These are phyloP conservation scores for Piezodorus guildinii DNA, from an alignment of 1,140 invertebrate genomes.

Conservation along the genomic window DNA sequence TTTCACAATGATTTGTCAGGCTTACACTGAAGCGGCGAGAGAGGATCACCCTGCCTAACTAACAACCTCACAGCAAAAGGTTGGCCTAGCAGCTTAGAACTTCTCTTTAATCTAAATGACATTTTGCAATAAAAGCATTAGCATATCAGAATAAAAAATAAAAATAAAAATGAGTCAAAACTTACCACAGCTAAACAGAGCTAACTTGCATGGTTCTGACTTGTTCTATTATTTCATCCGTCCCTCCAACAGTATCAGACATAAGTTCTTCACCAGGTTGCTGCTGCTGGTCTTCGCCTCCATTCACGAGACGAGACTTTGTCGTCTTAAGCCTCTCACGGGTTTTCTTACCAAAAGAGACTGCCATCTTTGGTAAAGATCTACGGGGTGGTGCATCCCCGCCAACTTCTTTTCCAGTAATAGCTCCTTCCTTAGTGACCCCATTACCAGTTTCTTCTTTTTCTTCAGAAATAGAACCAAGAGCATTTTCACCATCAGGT, in stretches of 20 bases:
- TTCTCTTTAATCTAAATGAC: too few relatives aligned
- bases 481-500: slow-evolving; percentile 26
- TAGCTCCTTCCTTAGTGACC: not conserved
- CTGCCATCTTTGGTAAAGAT: slow-evolving; percentile 32
- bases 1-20: too few relatives aligned
- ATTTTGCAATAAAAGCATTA: too few relatives aligned
- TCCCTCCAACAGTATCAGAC: not conserved
- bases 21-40: too few relatives aligned
- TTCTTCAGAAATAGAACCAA: slow-evolving; percentile 35
- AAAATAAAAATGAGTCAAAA: too few relatives aligned
- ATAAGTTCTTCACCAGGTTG: not conserved
- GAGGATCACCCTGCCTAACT: too few relatives aligned
- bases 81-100: too few relatives aligned
- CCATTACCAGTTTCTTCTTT: slow-evolving; percentile 29
- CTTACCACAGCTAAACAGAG: slow-evolving; percentile 10
- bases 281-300: slow-evolving; percentile 2
- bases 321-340: slow-evolving; percentile 28
- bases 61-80: too few relatives aligned
- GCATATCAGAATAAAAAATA: too few relatives aligned
- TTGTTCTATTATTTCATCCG: slow-evolving; percentile 13
- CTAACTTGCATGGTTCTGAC: slow-evolving; percentile 22
- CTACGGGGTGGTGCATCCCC: slow-evolving; percentile 21
- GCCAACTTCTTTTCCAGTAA: not conserved
- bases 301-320: slow-evolving; percentile 12
- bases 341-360: slow-evolving; percentile 31